Conservation (phyloP, 1,140 invertebrate species). For the Bombyx mandarina region DNA sequence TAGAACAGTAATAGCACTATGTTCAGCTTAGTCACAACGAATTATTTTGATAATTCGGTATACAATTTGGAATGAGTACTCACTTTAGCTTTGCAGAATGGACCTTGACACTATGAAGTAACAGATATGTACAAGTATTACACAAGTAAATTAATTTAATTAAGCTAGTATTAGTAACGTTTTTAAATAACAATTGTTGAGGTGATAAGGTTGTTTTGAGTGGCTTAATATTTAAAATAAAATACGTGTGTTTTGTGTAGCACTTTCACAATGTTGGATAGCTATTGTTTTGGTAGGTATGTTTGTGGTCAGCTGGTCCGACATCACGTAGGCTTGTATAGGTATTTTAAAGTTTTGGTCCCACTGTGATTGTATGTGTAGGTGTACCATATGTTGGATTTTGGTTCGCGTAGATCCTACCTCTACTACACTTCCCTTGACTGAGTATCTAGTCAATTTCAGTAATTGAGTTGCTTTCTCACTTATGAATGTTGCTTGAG, state of each 20-base stretch:
- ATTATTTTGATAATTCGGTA: no score
- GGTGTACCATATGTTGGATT: conserved; percentile 1
- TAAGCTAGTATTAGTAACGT: neutral
- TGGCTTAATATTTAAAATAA: neutral
- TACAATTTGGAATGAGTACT: conserved; percentile 5
- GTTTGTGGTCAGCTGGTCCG: conserved; percentile 3
- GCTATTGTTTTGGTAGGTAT: conserved; percentile 1
- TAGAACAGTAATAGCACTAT: no score
- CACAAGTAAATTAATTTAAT: neutral
- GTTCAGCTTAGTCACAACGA: no score
- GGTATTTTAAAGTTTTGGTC: conserved; percentile 5
- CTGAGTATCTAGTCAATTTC: conserved; percentile 5
- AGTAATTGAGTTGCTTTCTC: conserved; percentile 13
- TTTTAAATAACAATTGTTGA: neutral
- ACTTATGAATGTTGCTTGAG: conserved; percentile 18
- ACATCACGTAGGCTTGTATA: conserved; percentile 7
- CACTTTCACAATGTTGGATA: neutral
- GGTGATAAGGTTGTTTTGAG: no score
- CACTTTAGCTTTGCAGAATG: conserved; percentile 23
- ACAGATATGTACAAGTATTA: neutral
- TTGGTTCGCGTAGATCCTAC: neutral
- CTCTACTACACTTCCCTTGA: neutral
- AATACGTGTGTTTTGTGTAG: neutral
- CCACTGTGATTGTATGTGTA: conserved; percentile 8
- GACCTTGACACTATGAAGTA: conserved; percentile 23